These are phyloP conservation scores for Bujurquina vittata DNA, from an alignment of 2,113 vertebrate species.

Conservation along the genomic window DNA sequence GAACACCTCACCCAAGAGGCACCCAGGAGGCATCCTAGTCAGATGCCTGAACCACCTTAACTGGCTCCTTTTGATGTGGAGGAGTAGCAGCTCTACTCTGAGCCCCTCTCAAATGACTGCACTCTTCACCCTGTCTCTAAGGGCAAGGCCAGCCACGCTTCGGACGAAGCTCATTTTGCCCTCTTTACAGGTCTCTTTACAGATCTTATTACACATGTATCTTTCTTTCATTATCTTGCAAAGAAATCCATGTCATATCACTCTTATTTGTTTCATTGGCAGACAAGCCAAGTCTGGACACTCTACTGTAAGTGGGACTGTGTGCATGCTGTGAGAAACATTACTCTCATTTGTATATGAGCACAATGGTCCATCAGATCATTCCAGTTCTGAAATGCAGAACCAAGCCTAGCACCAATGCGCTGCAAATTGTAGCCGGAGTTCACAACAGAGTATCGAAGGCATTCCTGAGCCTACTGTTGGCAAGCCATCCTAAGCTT, in stretches of 20 bases:
- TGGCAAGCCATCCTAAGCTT: background rate
- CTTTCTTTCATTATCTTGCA: background rate
- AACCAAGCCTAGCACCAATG: background rate
- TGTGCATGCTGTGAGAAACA: background rate
- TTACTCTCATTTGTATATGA: background rate
- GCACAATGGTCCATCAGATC: background rate
- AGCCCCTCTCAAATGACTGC: too few relatives aligned
- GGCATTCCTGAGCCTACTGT: background rate
- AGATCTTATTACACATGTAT: background rate
- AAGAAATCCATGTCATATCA: background rate
- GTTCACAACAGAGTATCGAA: slow-evolving; percentile 1
- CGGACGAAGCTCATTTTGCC: too few relatives aligned
- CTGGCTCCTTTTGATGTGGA: too few relatives aligned
- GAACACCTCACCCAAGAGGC: too few relatives aligned
- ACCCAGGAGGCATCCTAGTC: too few relatives aligned
- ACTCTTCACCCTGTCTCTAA: too few relatives aligned
- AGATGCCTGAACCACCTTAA: too few relatives aligned
- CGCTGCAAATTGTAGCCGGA: background rate
- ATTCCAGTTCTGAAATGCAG: background rate
- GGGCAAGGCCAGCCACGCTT: too few relatives aligned
- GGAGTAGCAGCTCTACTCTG: too few relatives aligned
- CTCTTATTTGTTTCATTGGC: background rate
- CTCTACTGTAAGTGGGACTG: background rate
- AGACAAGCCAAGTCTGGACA: background rate
- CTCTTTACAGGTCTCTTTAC: background rate